These are phyloP conservation scores for Lateolabrax maculatus DNA, from an alignment of 2,797 vertebrate genomes.

Conservation along the genomic window DNA sequence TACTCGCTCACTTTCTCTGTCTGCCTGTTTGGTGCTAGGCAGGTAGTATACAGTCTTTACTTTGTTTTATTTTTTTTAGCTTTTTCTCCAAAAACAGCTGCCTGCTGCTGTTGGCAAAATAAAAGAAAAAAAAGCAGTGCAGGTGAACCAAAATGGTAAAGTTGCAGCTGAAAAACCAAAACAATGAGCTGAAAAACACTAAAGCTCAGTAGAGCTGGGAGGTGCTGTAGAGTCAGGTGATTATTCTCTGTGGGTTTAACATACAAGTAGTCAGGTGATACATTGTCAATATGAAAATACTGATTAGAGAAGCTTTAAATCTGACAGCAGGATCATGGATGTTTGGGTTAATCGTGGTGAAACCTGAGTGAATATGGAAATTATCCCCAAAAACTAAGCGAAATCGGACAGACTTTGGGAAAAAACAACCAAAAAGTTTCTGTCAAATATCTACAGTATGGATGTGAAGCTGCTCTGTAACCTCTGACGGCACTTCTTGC, in stretches of 20 bases:
- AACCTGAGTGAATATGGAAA: slow-evolving; percentile 6
- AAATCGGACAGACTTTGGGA: not conserved
- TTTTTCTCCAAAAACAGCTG: not conserved
- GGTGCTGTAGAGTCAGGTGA: not conserved
- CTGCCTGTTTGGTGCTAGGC: not conserved
- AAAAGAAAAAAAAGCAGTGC: too few relatives aligned
- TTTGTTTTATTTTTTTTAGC: not conserved
- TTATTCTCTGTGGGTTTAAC: not conserved
- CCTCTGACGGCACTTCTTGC: not conserved
- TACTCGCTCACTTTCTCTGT: too few relatives aligned
- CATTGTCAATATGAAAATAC: not conserved
- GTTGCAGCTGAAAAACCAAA: not conserved
- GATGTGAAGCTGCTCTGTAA: slow-evolving; percentile 1
- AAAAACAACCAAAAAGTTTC: not conserved
- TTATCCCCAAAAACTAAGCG: not conserved
- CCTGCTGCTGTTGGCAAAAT: too few relatives aligned
- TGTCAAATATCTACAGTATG: not conserved
- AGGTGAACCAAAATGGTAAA: not conserved
- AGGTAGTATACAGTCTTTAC: not conserved
- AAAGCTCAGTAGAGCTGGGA: not conserved
- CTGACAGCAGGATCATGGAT: not conserved
- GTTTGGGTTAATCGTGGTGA: not conserved
- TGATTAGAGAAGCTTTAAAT: not conserved
- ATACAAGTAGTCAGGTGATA: not conserved
- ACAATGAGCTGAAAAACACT: not conserved